Conservation (phyloP, 2,113 vertebrate genomes). For the Rostratula benghalensis region DNA sequence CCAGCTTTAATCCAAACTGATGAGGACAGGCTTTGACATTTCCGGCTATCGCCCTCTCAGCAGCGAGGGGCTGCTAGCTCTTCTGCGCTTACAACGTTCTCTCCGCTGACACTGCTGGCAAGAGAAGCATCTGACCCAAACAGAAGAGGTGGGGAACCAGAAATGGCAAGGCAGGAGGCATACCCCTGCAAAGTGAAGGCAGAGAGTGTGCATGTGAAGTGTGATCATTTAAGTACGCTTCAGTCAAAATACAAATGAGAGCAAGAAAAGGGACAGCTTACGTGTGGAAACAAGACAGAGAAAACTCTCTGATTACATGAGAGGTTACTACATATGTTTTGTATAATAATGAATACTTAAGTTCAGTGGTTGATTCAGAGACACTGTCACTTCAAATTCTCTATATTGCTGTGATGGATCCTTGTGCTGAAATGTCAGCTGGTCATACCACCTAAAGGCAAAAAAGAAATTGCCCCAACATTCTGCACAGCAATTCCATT, state of each 20-base stretch:
- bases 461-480: constrained; percentile 44
- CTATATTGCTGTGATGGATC: constrained; percentile 40
- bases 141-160: neutral
- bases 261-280: neutral
- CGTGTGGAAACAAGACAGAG: neutral
- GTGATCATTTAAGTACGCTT: neutral
- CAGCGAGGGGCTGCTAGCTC: neutral
- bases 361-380: constrained; percentile 23
- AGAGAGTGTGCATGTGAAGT: neutral
- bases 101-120: neutral
- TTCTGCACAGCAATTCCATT: constrained; percentile 30
- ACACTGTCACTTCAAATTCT: constrained; percentile 58
- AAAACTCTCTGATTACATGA: neutral
- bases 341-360: neutral
- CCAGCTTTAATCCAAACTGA: neutral
- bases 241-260: constrained; percentile 17
- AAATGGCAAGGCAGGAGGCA: neutral
- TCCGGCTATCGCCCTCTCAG: neutral
- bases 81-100: neutral
- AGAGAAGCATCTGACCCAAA: neutral
- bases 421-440: constrained; percentile 60
- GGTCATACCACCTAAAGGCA: constrained; percentile 37
- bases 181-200: neutral
- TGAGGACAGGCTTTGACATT: constrained; percentile 14
- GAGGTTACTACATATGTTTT: neutral